Percentiles rank a stretch among this genome's conserved stretches.
phyloP scores from a whole-genome alignment of 2,113 vertebrate genomes.

The Numenius arquata region DNA sequence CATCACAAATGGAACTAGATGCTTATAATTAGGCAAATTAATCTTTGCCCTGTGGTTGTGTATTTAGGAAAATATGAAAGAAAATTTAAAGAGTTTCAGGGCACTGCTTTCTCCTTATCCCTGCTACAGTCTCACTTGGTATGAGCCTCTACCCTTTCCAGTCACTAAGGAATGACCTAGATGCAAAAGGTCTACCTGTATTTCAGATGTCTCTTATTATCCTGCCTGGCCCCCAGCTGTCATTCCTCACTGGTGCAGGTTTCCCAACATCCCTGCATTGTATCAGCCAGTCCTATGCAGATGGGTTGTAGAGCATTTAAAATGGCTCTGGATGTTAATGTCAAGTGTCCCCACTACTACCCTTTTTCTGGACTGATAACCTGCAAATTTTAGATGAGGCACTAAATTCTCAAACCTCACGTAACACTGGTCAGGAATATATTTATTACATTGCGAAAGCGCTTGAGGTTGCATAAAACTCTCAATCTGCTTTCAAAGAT shows the following conservation, averaged over 20 bases:
- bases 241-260: background rate
- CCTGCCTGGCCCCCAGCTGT: background rate
- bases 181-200: background rate
- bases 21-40: background rate
- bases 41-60: background rate
- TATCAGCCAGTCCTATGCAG: background rate
- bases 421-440: background rate
- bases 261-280: background rate
- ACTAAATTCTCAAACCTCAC: background rate
- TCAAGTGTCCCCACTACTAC: background rate
- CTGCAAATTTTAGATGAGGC: background rate
- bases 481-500: background rate
- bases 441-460: background rate
- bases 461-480: background rate
- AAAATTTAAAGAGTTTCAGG: background rate
- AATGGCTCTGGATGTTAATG: background rate
- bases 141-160: background rate
- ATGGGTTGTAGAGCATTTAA: background rate
- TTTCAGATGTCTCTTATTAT: background rate
- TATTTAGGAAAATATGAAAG: background rate
- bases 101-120: background rate
- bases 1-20: background rate
- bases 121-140: fast-evolving
- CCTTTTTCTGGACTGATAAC: background rate
- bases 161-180: background rate